A percentile compares a stretch with the other conserved stretches of the same genome.
Evolutionary conservation across 92 coral and sea anemone species (phyloP).

Genomic region (Epizoanthus stellaris): DNA sequence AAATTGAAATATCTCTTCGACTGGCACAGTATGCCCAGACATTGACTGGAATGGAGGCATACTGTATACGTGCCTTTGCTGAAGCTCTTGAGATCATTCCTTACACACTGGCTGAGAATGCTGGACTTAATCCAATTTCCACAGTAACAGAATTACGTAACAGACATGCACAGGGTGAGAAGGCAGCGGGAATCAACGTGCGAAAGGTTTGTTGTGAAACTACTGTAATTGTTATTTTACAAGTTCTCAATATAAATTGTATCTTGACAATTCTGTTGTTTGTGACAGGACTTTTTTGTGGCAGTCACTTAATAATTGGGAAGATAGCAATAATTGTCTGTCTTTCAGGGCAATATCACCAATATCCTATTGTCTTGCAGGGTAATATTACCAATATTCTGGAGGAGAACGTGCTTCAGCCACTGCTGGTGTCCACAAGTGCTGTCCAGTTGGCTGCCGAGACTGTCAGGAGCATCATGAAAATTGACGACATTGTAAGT

Average conservation of each 20-base stretch:
- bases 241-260: no score
- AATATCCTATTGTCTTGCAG: constrained; percentile 43
- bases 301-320: not conserved
- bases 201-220: constrained; percentile 75
- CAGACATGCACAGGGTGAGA: constrained; percentile 94
- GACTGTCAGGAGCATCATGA: constrained; percentile 94
- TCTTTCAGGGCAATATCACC: not conserved
- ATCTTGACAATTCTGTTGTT: no score
- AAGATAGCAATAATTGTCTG: not conserved
- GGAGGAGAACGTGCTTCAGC: constrained; percentile 96
- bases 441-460: constrained; percentile 93
- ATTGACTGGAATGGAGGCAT: constrained; percentile 93
- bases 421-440: constrained; percentile 92
- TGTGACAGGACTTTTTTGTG: no score
- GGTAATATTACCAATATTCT: constrained; percentile 95
- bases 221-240: not conserved
- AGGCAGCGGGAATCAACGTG: constrained; percentile 94
- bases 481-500: constrained; percentile 97
- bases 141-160: constrained; percentile 95
- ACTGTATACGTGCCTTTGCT: constrained; percentile 94
- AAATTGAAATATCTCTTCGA: constrained; percentile 88
- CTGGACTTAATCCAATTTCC: constrained; percentile 95
- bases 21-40: constrained; percentile 92
- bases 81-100: constrained; percentile 95
- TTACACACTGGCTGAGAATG: constrained; percentile 94